Base-by-base conservation (phyloP, 2,113 vertebrate genomes). In the Caretta caretta region DNA sequence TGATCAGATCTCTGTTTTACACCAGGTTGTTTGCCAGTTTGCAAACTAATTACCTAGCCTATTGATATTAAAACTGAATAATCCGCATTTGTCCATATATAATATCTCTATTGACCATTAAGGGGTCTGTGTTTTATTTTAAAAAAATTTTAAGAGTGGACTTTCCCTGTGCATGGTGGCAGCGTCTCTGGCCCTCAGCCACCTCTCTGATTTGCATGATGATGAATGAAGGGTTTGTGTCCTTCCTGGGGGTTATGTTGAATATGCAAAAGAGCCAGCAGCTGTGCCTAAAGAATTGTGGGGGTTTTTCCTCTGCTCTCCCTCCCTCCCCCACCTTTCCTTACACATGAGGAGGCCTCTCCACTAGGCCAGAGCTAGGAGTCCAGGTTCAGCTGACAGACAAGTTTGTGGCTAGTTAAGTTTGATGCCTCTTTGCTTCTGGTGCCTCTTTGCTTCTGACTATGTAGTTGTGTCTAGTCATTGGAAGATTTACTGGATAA, bases 401-500 rank as follows among this genome's bases (percentile, higher is more conserved):
- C 14, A 0, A 11, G 42, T 50, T 76, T 5, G 13, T 51, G 48
- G 62, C 10, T 54, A 9, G 75, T 86, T 80, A 7, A 7, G 50
- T 19, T 72, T 7, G 42, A 35, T 20, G 46, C 24, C 48, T 83
- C 75, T 65, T 31, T 1, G 9, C 84, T 83, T 59, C 69, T 53
- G 42, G 42, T 20, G 46, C 24, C 48, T 83, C 75, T 65, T 31
- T 1, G 9, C 84, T 83, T 59, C 69, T 53, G 69, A 49, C 81
- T 2, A 0, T 27, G 51, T 35, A 56, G 75, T 83, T 91, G 65
- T 83, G 9, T 1, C 83, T 85, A 89, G 38, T 31, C 0, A 11
- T 16, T 31, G 86, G 89, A 96, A 95, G 96, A 92, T 96, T 93
- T 95, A 90, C 59, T 57, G 93, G 88, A 96, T 87, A 95, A 95